A percentile compares a stretch with the other conserved stretches of the same genome.
Evolutionary conservation across 2,888 invertebrate genomes (phyloP).

Genomic region (Acronicta leporina): DNA sequence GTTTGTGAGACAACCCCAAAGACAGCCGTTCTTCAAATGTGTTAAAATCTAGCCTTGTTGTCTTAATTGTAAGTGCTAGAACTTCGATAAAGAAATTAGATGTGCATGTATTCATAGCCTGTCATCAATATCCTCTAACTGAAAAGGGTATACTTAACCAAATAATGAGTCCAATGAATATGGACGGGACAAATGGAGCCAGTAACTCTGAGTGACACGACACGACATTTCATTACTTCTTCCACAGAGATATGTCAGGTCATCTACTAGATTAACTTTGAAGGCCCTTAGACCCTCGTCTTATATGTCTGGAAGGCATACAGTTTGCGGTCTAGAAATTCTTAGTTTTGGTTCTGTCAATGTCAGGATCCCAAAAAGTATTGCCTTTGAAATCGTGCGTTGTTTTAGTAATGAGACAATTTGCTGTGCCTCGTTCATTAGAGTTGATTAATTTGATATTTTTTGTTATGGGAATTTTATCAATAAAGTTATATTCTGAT

Average conservation of each 20-base stretch:
- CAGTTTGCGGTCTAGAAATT: constrained; percentile 42
- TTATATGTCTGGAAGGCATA: constrained; percentile 30
- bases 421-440: constrained; percentile 5
- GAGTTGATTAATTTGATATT: constrained; percentile 1
- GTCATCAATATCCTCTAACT: constrained; percentile 15
- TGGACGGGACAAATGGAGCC: constrained; percentile 49
- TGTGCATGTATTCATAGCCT: constrained; percentile 3
- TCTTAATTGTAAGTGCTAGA: neutral
- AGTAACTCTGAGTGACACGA: constrained; percentile 43
- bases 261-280: constrained; percentile 58
- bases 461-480: neutral
- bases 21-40: neutral
- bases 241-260: constrained; percentile 47
- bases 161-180: constrained; percentile 53
- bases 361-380: constrained; percentile 28
- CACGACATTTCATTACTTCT: constrained; percentile 53
- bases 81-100: neutral
- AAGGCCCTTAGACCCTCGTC: constrained; percentile 55
- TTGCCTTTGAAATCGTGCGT: constrained; percentile 34
- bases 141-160: constrained; percentile 43
- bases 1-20: neutral
- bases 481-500: neutral
- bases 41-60: neutral
- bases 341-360: constrained; percentile 38
- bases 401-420: constrained; percentile 38